Evolutionary conservation across 2,113 vertebrate species (phyloP), one percentile per base, ranked within the genome.

Genomic region (Xiphophorus couchianus): DNA sequence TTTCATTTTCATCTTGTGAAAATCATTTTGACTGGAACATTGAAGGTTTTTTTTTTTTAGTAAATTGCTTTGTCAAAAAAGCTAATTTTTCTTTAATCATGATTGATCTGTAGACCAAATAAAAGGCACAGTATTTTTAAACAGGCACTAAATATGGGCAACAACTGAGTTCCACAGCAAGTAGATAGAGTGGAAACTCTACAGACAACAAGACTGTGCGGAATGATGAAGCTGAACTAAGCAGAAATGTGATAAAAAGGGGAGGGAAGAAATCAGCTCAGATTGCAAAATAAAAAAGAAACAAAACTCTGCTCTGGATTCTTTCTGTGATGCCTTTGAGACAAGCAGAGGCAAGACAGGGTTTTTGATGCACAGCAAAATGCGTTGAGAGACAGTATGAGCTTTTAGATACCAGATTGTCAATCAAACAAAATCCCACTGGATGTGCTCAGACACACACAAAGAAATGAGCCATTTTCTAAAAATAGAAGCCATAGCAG

Each of bases 381-480:
- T 76, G 86, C 61, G 71, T 75, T 72, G 74, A 67, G 65, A 77
- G 65, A 69, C 25, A 15, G 78, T 27, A 65, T 44, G 80, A 88
- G 86, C 71, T 80, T 74, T 83, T 73, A 83, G 81, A 86, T 65
- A 81, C 72, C 66, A 64, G 67, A 66, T 75, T 85, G 91, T 81
- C 88, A 91, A 51, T 90, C 87, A 89, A 74, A 90, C 69, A 35
- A 84, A 82, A 79, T 91, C 87, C 80, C 77, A 1, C 60, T 28
- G 70, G 78, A 84, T 33, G n/a, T 1, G 13, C 51, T 82, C 77
- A 69, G 39, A n/a, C 13, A 33, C n/a, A 73, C 48, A 62, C 63
- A 67, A 30, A 73, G 3, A 69, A 25, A 81, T 48, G 5, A 72
- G 77, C 70, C 48, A 33, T 74, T 81, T 69, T 82, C 83, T 76